These are phyloP conservation scores for Archilochus colubris DNA, from an alignment of 2,113 vertebrate species.

Conservation along the genomic window DNA sequence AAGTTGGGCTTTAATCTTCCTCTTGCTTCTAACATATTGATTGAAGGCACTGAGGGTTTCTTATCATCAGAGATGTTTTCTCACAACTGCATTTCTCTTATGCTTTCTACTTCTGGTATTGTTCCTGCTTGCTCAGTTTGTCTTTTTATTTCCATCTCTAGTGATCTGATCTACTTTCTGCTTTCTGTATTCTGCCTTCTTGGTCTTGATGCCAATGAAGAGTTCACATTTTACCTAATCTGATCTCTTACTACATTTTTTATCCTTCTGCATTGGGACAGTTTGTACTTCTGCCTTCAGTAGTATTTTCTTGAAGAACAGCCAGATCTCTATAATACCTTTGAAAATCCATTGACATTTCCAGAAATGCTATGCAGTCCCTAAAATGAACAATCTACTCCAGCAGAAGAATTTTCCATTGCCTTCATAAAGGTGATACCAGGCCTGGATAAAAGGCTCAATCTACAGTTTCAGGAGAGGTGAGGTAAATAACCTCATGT, in stretches of 20 bases:
- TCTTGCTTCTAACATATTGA: background rate
- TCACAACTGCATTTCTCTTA: background rate
- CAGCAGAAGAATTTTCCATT: background rate
- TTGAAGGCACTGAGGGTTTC: background rate
- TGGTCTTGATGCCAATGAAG: background rate
- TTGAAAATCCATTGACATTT: constrained; percentile 4
- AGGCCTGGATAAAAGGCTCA: background rate
- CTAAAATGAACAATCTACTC: background rate
- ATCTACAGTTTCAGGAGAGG: background rate
- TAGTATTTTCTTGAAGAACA: background rate
- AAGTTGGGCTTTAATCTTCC: background rate
- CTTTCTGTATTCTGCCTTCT: background rate
- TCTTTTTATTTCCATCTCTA: background rate
- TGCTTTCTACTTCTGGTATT: background rate
- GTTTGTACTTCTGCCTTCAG: background rate
- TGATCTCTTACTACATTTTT: background rate
- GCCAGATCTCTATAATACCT: background rate
- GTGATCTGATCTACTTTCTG: background rate
- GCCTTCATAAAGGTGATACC: background rate
- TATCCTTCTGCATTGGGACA: background rate
- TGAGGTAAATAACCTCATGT: background rate
- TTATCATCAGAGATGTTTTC: background rate
- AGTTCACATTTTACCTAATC: background rate
- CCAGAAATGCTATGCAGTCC: background rate
- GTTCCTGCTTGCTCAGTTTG: background rate